Conservation (phyloP, 2,888 invertebrate species). For the Sclerodermus sp. region DNA sequence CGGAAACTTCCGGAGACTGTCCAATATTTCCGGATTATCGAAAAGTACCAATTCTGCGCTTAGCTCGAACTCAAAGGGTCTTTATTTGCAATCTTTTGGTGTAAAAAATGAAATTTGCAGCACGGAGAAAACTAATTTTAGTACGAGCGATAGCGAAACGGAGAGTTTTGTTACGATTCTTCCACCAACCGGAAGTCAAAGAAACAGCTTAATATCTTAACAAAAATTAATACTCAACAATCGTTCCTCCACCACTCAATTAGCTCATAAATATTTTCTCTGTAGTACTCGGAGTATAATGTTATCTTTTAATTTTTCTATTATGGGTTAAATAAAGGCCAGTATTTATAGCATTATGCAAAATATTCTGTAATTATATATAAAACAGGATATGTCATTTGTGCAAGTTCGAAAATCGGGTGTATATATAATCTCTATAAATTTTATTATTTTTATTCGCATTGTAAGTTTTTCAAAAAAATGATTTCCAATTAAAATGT, state of each 20-base stretch:
- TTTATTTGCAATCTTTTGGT: constrained; percentile 24
- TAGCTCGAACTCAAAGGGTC: constrained; percentile 29
- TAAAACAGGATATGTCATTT: constrained; percentile 9
- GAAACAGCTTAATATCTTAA: constrained; percentile 19
- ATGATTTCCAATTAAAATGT: too few species aligned
- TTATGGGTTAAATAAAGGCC: constrained; percentile 1
- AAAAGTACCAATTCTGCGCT: constrained; percentile 46
- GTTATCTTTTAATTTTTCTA: constrained; percentile 1
- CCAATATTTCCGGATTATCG: constrained; percentile 34
- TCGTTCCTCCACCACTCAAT: too few species aligned
- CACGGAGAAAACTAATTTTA: constrained; percentile 37
- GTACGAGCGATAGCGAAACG: constrained; percentile 58
- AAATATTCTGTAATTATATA: too few species aligned
- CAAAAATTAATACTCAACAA: background rate
- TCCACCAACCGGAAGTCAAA: constrained; percentile 35
- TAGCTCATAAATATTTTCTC: too few species aligned
- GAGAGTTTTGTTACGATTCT: constrained; percentile 60
- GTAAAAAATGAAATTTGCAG: constrained; percentile 28
- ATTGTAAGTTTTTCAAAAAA: too few species aligned
- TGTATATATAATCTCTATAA: too few species aligned
- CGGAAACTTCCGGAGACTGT: constrained; percentile 68
- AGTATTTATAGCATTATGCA: background rate
- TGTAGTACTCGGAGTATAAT: background rate
- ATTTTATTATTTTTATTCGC: too few species aligned
- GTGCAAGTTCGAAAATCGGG: constrained; percentile 41